phyloP scores from a whole-genome alignment of 1,140 invertebrate species.

The Frieseomelitta varia region DNA sequence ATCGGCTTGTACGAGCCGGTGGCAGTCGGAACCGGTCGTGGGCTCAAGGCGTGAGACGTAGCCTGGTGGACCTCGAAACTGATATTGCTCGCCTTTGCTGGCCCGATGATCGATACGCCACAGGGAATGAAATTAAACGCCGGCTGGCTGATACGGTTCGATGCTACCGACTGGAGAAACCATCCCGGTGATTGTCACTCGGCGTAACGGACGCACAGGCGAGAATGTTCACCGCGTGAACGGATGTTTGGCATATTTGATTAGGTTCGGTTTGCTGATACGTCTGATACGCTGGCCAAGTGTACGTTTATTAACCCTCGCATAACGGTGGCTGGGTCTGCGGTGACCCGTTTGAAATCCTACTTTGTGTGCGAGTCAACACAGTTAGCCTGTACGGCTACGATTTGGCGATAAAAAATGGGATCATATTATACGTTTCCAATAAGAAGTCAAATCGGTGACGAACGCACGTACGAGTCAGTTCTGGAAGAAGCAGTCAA shows the following conservation, averaged over 20 bases:
- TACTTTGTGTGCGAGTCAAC: no score
- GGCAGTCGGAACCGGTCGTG: not conserved
- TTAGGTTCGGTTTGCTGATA: not conserved
- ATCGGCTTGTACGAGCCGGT: conserved; percentile 45
- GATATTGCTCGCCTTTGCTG: not conserved
- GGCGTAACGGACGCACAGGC: not conserved
- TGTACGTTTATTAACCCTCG: no score
- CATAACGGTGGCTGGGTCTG: no score
- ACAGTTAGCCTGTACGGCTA: no score
- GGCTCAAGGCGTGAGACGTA: conserved; percentile 30
- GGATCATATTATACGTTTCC: no score
- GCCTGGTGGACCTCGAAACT: not conserved
- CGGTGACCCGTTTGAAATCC: no score
- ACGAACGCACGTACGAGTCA: no score
- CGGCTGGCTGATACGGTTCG: not conserved
- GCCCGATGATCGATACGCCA: conserved; percentile 29
- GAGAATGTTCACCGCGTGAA: not conserved
- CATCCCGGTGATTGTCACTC: not conserved
- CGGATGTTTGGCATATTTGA: not conserved
- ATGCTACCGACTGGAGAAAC: not conserved
- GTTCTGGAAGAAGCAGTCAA: no score
- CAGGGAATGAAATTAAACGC: conserved; percentile 20
- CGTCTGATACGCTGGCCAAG: not conserved
- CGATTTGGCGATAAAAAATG: no score
- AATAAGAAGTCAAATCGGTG: no score